Conservation (phyloP, 2,888 invertebrate species). For the Xanthia togata region DNA sequence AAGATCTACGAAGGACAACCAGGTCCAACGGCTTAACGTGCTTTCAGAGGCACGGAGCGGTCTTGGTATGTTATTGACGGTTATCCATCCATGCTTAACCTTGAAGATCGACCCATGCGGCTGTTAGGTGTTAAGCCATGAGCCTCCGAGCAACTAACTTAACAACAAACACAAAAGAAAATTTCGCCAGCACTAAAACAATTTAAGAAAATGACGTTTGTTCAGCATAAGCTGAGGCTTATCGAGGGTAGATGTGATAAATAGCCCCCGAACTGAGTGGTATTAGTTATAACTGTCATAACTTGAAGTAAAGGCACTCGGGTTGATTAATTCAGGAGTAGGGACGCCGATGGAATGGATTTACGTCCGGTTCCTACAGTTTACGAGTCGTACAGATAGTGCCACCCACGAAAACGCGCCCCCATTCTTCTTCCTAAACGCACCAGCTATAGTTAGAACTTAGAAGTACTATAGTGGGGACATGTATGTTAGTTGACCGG, state of each 20-base stretch:
- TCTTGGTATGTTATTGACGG: neutral
- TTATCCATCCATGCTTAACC: neutral
- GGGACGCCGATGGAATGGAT: slow-evolving; percentile 8
- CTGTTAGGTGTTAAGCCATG: neutral
- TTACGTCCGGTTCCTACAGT: neutral
- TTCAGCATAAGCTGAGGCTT: neutral
- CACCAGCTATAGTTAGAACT: neutral
- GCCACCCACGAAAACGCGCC: no score
- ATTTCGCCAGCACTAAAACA: neutral
- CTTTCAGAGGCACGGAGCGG: neutral
- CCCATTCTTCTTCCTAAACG: no score
- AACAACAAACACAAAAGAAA: neutral
- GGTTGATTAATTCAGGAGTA: slow-evolving; percentile 29
- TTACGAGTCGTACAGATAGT: neutral
- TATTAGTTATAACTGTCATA: slow-evolving; percentile 39
- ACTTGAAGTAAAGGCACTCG: slow-evolving; percentile 28
- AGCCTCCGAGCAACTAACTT: neutral
- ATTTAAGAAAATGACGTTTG: slow-evolving; percentile 24
- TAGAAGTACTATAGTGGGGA: neutral
- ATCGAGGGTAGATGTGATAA: slow-evolving; percentile 26
- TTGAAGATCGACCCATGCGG: neutral
- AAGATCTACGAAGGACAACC: neutral
- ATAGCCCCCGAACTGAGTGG: slow-evolving; percentile 6
- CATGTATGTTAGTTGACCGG: neutral
- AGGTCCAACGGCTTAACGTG: neutral